Conservation (phyloP, 2,113 vertebrate genomes). For the Amphiprion percula region DNA sequence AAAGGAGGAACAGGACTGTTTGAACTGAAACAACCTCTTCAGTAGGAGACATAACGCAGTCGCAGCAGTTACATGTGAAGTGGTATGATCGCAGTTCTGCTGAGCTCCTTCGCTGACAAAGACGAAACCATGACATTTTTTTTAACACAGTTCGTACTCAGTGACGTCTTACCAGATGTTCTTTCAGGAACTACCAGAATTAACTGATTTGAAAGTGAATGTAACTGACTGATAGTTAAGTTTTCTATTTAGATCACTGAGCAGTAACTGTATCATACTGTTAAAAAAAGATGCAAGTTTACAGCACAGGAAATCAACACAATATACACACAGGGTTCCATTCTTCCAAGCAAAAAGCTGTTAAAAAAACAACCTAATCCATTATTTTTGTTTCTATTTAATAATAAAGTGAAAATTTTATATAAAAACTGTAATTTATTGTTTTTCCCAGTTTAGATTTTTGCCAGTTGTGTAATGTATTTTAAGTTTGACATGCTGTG, state of each 20-base stretch:
- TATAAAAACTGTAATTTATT: too few relatives aligned
- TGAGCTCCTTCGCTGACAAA: too few relatives aligned
- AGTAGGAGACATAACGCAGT: slow-evolving; percentile 63
- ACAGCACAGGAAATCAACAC: not conserved
- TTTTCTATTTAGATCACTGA: not conserved
- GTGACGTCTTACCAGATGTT: too few relatives aligned
- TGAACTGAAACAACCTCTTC: slow-evolving; percentile 95
- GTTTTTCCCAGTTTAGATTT: not conserved
- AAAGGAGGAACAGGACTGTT: slow-evolving; percentile 96
- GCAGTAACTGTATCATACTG: not conserved
- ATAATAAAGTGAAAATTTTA: slow-evolving; percentile 3
- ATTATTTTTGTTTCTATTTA: slow-evolving; percentile 1
- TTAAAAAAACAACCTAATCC: not conserved
- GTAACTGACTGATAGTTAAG: too few relatives aligned
- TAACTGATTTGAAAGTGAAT: not conserved
- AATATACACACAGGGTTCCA: not conserved
- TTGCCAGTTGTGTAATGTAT: too few relatives aligned
- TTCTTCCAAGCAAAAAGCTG: not conserved
- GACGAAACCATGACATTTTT: too few relatives aligned
- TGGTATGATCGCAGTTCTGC: not conserved
- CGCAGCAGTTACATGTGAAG: not conserved
- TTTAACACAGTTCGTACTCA: too few relatives aligned
- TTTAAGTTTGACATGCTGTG: too few relatives aligned
- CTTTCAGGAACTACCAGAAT: too few relatives aligned
- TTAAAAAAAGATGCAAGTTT: not conserved